Base-by-base conservation (phyloP, 2,113 vertebrate species). In the Emydura subglobosa region DNA sequence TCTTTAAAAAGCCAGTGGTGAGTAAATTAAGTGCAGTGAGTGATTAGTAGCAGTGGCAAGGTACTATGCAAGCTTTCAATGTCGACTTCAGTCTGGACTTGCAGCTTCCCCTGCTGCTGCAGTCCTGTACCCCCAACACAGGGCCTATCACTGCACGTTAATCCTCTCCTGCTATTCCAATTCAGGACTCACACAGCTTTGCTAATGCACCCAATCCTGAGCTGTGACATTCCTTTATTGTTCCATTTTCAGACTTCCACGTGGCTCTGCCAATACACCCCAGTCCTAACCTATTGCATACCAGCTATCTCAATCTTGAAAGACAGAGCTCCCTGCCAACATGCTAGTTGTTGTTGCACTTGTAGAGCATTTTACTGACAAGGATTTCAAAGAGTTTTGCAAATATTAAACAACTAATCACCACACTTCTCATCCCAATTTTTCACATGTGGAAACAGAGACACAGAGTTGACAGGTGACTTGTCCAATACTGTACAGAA, bases 311-410 rank as follows among this genome's bases (percentile, higher is more conserved):
- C 6, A 0, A 0, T 61, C 34, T 51, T 54, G 42, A 31, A 47
- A 9, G 5, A 0, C 1, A 2, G 29, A 34, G 76, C 61, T 65
- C 72, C 19, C 25, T 16, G 68, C 54, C 7, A 0, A 87, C 34
- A 50, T 24, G 17, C 74, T 42, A 96, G 61, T 53, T 24, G 5
- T 11, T 53, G 0, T 0, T 44, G 39, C 88, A 29, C 47, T 44
- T 6, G 1, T 0, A 3, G 65, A 10, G 72, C 49, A 5, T 29
- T 7, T 10, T 91, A 42, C 57, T 11, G 2, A 1, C 0, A 12
- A 82, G 65, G 22, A 31, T 83, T 55, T 31, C 79, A 78, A 61
- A 81, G 22, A 89, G 51, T 85, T 94, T 88, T 84, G 78, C 24
- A 50, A 92, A 81, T 50, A 55, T 89, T 22, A 14, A 0, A n/a